Percentiles rank a stretch among this genome's conserved stretches.
Evolutionary conservation across 2,888 invertebrate species (phyloP).

Genomic region (Dasypolia templi): DNA sequence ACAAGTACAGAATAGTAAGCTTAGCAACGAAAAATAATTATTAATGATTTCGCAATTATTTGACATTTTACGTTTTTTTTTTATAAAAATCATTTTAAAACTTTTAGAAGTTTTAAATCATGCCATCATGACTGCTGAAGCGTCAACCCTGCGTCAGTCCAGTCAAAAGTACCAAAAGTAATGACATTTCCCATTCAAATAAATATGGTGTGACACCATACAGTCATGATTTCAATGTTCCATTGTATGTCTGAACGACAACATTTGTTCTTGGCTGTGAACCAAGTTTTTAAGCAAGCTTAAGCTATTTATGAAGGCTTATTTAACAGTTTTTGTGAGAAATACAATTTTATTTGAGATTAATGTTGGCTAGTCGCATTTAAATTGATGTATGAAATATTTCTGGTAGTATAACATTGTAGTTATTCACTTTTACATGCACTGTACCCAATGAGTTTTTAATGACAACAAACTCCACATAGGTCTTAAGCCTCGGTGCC

Average conservation of each 20-base stretch:
- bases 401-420: conserved; percentile 29
- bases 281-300: conserved; percentile 63
- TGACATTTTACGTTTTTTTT: too few relatives aligned
- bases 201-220: conserved; percentile 67
- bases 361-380: conserved; percentile 47
- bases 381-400: conserved; percentile 45
- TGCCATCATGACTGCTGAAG: not conserved
- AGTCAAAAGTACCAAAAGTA: conserved; percentile 59
- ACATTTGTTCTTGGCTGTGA: conserved; percentile 64
- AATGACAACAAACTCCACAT: not conserved
- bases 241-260: conserved; percentile 59
- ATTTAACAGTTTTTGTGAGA: conserved; percentile 58
- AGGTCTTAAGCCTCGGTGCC: not conserved
- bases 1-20: not conserved
- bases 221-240: conserved; percentile 64
- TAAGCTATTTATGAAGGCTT: conserved; percentile 60
- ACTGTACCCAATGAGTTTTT: not conserved
- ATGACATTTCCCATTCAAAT: conserved; percentile 65
- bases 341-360: conserved; percentile 44
- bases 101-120: not conserved
- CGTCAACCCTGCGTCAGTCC: conserved; percentile 47
- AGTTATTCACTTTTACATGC: conserved; percentile 21
- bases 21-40: not conserved
- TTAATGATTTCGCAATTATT: not conserved
- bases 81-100: not conserved